Evolutionary conservation across 2,113 vertebrate genomes (phyloP).

Genomic region (Semicossyphus pulcher): DNA sequence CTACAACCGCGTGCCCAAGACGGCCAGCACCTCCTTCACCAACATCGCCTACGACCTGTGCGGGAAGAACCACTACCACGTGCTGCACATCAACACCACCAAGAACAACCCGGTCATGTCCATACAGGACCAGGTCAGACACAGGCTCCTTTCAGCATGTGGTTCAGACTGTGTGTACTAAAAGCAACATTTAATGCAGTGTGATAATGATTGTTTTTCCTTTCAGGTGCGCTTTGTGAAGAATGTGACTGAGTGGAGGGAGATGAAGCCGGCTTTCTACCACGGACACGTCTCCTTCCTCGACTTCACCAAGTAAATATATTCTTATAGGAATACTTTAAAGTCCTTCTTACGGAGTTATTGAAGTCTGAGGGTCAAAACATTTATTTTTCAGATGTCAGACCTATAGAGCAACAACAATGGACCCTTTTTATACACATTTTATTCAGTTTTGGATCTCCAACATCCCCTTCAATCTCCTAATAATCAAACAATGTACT

Average conservation of each 20-base stretch:
- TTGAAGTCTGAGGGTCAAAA: too few relatives aligned
- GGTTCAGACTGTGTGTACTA: too few relatives aligned
- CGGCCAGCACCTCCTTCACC: conserved; percentile 99
- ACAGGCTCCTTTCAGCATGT: too few relatives aligned
- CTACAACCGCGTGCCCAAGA: conserved; percentile 98
- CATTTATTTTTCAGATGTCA: too few relatives aligned
- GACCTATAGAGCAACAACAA: too few relatives aligned
- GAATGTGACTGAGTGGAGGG: conserved; percentile 97
- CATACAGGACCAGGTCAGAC: conserved; percentile 95
- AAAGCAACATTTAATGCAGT: not conserved
- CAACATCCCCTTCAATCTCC: too few relatives aligned
- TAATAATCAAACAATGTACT: too few relatives aligned
- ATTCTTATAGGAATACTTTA: too few relatives aligned
- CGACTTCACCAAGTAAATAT: conserved; percentile 87
- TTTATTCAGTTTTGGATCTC: too few relatives aligned
- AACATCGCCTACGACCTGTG: conserved; percentile 92
- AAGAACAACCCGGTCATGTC: conserved; percentile 99
- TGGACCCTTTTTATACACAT: too few relatives aligned
- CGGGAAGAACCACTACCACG: conserved; percentile 94
- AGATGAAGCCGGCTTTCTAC: conserved; percentile 99
- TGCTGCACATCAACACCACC: conserved; percentile 99
- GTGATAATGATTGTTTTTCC: not conserved
- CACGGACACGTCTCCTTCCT: conserved; percentile 96
- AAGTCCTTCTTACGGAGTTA: too few relatives aligned
- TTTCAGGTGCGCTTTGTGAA: conserved; percentile 90